Evolutionary conservation across 2,113 vertebrate genomes (phyloP).

Genomic region (Collichthys lucidus): DNA sequence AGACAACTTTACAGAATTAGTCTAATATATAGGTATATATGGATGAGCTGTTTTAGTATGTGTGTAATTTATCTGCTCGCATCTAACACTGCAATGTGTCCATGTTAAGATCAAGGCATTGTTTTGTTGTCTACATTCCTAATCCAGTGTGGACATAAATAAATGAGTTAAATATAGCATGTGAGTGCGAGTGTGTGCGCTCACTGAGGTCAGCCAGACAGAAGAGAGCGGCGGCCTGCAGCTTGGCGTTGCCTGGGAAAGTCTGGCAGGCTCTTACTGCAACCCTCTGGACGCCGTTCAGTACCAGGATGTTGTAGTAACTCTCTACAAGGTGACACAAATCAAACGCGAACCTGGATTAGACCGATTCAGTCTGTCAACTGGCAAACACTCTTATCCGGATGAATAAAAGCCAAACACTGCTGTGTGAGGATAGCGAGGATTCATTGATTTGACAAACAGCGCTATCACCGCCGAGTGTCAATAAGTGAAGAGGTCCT

Average conservation of each 20-base stretch:
- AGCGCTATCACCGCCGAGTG: constrained; percentile 15
- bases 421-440: neutral
- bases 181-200: constrained; percentile 60
- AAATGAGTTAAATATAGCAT: constrained; percentile 10
- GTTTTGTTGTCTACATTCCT: neutral
- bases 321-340: constrained; percentile 83
- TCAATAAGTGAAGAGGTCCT: constrained; percentile 2
- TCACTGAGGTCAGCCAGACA: constrained; percentile 94
- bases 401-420: constrained; percentile 15
- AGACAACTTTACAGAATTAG: neutral
- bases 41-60: neutral
- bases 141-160: neutral
- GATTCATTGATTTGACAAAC: constrained; percentile 14
- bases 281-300: constrained; percentile 90
- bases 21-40: neutral
- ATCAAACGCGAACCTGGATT: neutral
- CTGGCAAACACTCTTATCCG: constrained; percentile 1
- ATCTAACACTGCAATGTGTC: neutral
- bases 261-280: constrained; percentile 86
- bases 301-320: constrained; percentile 94
- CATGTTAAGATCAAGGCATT: neutral
- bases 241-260: constrained; percentile 85
- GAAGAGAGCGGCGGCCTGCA: constrained; percentile 89
- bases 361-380: neutral
- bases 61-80: neutral